phyloP scores from a whole-genome alignment of 2,797 vertebrate species.

The Hephaestus fuliginosus region DNA sequence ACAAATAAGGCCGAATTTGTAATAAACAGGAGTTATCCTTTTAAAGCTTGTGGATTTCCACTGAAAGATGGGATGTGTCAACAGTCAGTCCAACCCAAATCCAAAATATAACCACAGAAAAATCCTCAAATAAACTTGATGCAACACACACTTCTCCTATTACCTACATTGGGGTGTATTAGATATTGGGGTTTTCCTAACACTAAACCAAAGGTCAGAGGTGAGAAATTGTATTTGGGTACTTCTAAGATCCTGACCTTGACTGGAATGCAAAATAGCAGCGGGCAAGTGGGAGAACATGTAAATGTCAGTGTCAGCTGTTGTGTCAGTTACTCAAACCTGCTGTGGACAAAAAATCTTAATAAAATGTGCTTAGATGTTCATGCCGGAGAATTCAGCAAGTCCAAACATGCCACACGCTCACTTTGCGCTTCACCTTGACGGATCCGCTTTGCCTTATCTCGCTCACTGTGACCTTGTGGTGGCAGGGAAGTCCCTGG shows the following conservation, averaged over 20 bases:
- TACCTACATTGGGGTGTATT: background rate
- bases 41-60: conserved; percentile 7
- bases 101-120: conserved; percentile 5
- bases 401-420: conserved; percentile 15
- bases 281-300: background rate
- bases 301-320: conserved; percentile 18
- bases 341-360: conserved; percentile 25
- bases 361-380: background rate
- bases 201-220: conserved; percentile 21
- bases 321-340: conserved; percentile 37
- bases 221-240: conserved; percentile 15
- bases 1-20: background rate
- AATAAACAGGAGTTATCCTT: background rate
- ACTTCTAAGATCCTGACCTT: conserved; percentile 2
- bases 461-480: conserved; percentile 58
- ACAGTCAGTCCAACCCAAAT: background rate
- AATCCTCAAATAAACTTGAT: conserved; percentile 21
- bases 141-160: conserved; percentile 1
- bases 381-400: conserved; percentile 17
- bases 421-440: conserved; percentile 49
- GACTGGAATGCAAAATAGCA: conserved; percentile 33
- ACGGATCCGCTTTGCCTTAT: conserved; percentile 53
- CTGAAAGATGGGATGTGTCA: background rate
- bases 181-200: background rate
- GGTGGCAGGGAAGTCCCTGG: conserved; percentile 62